Evolutionary conservation across 2,797 vertebrate genomes (phyloP).

Genomic region (Eulemur rubriventer): DNA sequence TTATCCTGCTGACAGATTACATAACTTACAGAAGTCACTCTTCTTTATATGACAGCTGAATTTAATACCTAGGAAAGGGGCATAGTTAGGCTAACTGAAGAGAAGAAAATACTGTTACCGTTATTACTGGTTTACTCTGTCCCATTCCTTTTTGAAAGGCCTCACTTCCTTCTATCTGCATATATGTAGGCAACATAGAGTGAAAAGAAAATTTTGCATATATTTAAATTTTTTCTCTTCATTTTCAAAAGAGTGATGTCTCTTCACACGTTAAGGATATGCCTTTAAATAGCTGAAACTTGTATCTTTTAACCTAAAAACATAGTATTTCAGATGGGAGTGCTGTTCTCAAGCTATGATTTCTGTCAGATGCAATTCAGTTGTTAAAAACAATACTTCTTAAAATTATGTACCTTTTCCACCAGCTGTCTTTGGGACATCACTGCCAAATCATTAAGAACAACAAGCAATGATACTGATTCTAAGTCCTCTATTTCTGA

Average conservation of each 20-base stretch:
- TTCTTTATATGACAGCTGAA: not conserved
- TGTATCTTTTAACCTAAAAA: constrained; percentile 15
- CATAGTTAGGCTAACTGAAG: not conserved
- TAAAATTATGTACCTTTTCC: not conserved
- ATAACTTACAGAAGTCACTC: not conserved
- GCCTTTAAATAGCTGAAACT: constrained; percentile 35
- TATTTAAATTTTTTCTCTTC: not conserved
- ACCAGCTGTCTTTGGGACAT: not conserved
- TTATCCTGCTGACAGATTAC: not conserved
- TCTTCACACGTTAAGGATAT: not conserved
- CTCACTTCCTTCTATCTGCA: not conserved
- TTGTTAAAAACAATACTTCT: constrained; percentile 40
- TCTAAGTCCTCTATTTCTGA: not conserved
- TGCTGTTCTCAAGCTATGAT: not conserved
- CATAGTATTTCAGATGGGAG: not conserved
- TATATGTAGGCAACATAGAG: not conserved
- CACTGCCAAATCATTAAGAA: constrained; percentile 16
- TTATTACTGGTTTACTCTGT: not conserved
- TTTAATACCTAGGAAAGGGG: constrained; percentile 22
- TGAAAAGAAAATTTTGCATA: not conserved
- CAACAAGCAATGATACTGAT: not conserved
- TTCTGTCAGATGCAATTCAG: constrained; percentile 13
- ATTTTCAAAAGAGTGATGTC: not conserved
- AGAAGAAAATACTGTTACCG: not conserved
- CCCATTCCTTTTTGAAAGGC: not conserved